A percentile compares a stretch with the other conserved stretches of the same genome.
These are phyloP conservation scores for Collichthys lucidus DNA, from an alignment of 2,113 vertebrate genomes.

Conservation along the genomic window DNA sequence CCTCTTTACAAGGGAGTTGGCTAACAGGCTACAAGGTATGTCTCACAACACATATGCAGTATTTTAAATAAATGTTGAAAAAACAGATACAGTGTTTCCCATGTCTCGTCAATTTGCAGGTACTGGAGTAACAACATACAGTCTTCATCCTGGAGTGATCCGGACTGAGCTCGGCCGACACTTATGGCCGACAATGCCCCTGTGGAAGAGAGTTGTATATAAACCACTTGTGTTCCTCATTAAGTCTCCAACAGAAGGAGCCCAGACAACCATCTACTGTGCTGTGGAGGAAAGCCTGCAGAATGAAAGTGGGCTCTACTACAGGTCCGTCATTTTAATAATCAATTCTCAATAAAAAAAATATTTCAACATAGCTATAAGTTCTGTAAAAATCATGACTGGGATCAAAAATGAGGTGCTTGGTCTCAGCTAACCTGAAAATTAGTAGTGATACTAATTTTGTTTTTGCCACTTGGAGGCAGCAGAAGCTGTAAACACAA, in stretches of 20 bases:
- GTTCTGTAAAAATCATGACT: background rate
- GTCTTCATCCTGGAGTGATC: conserved; percentile 80
- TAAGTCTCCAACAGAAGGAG: conserved; percentile 73
- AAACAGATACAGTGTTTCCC: background rate
- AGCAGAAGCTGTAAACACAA: background rate
- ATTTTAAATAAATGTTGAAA: too few relatives aligned
- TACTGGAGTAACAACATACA: conserved; percentile 72
- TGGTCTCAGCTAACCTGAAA: background rate
- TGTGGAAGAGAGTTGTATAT: conserved; percentile 65
- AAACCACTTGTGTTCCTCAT: conserved; percentile 52
- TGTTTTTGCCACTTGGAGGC: conserved; percentile 14
- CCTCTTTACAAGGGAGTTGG: conserved; percentile 77
- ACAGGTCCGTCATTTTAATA: conserved; percentile 69
- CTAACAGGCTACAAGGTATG: conserved; percentile 71
- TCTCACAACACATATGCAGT: background rate
- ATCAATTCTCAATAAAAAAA: background rate
- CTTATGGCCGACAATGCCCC: conserved; percentile 38
- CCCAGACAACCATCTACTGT: conserved; percentile 80
- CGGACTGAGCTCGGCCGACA: conserved; percentile 78
- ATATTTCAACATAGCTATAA: background rate
- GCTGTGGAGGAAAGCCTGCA: conserved; percentile 76
- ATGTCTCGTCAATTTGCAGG: conserved; percentile 54
- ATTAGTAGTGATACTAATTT: background rate
- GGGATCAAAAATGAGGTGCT: background rate
- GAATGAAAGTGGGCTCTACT: conserved; percentile 76